These are phyloP conservation scores for Campylomormyrus tamandua DNA, from an alignment of 2,113 vertebrate species.

Conservation along the genomic window DNA sequence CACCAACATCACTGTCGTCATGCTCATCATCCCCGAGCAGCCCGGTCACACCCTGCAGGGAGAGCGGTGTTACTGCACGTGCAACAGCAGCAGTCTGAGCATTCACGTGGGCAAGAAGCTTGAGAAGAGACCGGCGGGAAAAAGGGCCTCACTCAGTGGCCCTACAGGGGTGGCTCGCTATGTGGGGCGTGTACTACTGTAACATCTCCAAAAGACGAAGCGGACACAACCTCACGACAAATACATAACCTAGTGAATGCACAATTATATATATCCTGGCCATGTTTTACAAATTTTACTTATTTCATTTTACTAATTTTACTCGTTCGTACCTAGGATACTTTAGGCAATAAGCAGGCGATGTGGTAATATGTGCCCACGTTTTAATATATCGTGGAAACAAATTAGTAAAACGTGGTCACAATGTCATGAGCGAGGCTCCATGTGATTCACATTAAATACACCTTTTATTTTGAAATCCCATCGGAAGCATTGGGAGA, in stretches of 20 bases:
- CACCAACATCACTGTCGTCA: constrained; percentile 49
- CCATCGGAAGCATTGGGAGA: background rate
- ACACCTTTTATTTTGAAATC: background rate
- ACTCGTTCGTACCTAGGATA: background rate
- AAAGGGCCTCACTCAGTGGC: background rate
- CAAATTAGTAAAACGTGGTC: background rate
- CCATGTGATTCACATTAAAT: background rate
- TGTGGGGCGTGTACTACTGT: background rate
- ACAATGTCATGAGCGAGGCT: background rate
- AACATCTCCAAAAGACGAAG: background rate
- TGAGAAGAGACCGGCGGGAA: background rate
- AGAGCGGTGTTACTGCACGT: background rate
- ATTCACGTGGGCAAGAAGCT: background rate
- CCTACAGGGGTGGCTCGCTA: background rate
- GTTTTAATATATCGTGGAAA: background rate
- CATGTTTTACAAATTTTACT: background rate
- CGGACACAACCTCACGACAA: background rate
- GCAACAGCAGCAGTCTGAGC: background rate
- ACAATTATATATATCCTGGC: background rate
- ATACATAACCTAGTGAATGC: background rate
- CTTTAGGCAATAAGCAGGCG: background rate
- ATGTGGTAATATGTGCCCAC: background rate
- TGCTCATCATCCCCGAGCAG: constrained; percentile 63
- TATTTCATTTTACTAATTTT: too few relatives aligned
- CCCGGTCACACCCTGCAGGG: constrained; percentile 64